Base-by-base conservation (phyloP, 2,113 vertebrate species). In the Glaucomys volans region DNA sequence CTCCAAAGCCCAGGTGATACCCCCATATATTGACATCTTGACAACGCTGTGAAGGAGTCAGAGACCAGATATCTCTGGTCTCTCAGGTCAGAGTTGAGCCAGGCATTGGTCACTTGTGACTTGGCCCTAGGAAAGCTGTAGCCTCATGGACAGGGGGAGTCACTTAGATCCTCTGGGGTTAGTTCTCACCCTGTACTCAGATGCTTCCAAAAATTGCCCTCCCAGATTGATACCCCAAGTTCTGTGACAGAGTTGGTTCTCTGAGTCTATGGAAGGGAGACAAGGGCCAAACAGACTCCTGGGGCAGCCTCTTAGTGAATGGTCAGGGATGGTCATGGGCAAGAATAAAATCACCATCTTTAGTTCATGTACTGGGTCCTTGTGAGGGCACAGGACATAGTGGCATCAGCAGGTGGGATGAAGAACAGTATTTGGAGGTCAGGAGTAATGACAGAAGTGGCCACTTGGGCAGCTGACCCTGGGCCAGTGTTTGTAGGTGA, bases 71-170 rank as follows among this genome's bases (percentile, higher is more conserved):
- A 97, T 99, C 98, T 47, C 44, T 47, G 44, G 44, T 47, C 44
- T 47, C 7, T 47, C 44, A 47, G 44, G 44, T 47, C 44, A 47
- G 44, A 99, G 97, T 96, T 99, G 99, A 22, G 99, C 99, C 95
- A 99, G 97, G 91, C 95, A 81, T 66, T 99, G 99, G 96, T 98
- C 98, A 95, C 98, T 99, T 35, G 11, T 54, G 80, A 80, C 67
- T 12, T n/a, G 50, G 69, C 16, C 62, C 74, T 69, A 84, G 9
- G 40, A 84, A 67, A 74, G 13, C 82, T 79, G 12, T 14, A 28
- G 35, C 37, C 71, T 94, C 2, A 0, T 47, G n/a, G 54, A 84
- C 14, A 83, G 37, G 9, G 64, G 40, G n/a, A 37, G 13, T 30
- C 5, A 1, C 42, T 91, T 35, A 59, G 75, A 10, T 86, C 72